Percentiles rank a stretch among this genome's conserved stretches.
phyloP scores from a whole-genome alignment of 2,888 invertebrate species.

The Corbicula japonica region DNA sequence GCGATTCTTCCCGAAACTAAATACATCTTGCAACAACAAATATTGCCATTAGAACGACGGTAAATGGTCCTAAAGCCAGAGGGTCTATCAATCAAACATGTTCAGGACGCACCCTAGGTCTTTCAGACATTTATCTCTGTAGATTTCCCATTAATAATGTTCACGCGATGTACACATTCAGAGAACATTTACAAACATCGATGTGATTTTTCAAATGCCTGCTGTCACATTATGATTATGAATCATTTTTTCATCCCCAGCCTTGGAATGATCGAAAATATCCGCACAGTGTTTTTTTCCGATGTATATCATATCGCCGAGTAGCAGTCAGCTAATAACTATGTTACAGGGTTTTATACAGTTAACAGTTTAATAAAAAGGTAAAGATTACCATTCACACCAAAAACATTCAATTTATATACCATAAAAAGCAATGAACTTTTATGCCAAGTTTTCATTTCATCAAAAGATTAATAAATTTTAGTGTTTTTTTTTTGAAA shows the following conservation, averaged over 20 bases:
- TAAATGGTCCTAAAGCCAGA: constrained; percentile 26
- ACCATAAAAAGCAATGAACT: too few relatives aligned
- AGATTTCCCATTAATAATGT: constrained; percentile 31
- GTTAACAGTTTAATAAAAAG: too few relatives aligned
- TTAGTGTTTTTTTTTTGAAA: too few relatives aligned
- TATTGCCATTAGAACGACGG: constrained; percentile 20
- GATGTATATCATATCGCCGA: too few relatives aligned
- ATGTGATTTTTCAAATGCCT: constrained; percentile 41
- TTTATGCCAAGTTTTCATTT: too few relatives aligned
- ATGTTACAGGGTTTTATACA: too few relatives aligned
- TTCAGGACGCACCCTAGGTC: constrained; percentile 18
- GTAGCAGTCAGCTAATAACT: too few relatives aligned
- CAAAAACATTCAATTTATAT: too few relatives aligned
- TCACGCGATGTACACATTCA: constrained; percentile 36
- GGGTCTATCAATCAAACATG: constrained; percentile 26
- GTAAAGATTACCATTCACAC: too few relatives aligned
- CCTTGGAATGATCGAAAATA: neutral
- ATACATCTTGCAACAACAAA: constrained; percentile 20
- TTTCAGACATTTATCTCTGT: constrained; percentile 27
- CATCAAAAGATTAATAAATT: too few relatives aligned
- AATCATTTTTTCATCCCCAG: constrained; percentile 29
- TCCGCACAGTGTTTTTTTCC: neutral
- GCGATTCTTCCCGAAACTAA: constrained; percentile 21
- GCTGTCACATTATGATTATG: constrained; percentile 35
- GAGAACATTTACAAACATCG: constrained; percentile 41